Base-by-base conservation (phyloP, 2,888 invertebrate genomes). In the Xestobium rufovillosum region DNA sequence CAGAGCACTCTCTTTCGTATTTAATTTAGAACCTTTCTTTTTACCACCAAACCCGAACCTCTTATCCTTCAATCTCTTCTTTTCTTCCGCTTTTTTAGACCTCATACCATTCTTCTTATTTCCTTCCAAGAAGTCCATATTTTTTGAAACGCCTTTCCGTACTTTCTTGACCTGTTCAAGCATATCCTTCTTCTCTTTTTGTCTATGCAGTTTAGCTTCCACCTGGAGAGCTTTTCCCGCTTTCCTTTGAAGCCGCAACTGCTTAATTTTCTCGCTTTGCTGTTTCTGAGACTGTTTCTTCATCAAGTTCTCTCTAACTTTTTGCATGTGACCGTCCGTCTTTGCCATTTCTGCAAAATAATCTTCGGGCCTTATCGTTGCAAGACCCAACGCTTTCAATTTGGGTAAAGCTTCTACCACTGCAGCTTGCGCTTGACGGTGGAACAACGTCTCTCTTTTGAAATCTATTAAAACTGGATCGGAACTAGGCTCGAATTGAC, bases 301-400 rank as follows among this genome's bases (percentile, higher is more conserved):
- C 69, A 89, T 72, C 15, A 95, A 63, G 55, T 82, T 83, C 56
- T 83, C 75, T 31, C 91, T 75, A 0, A 94, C 82, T 67, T 92
- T 95, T 56, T 94, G 91, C 98, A 98, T 98, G 56, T 98, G 98
- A 17, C 78, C 79, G 67, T 98, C 98, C 9, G 88, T 75, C 65
- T 98, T 98, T 0, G 91, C 92, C 98, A 98, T 98, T 72, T 98
- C 91, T 0, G 97, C 98, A 67, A 95, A 97, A 64, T 94, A 98
- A 65, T 97, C 97, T 37, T 89, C 87, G 0, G 98, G 98, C 32
- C 85, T 72, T 56, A 78, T 83, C 0, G 91, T 94, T 1, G 78
- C 70, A 30, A 95, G 67, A 12, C 79, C 80, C 3, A 88, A 61
- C 25, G 78, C 75, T 42, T 88, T 83, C 4, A 98, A 67, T 47